Percentiles rank a stretch among this genome's conserved stretches.
These are phyloP conservation scores for Diplodus puntazzo DNA, from an alignment of 2,797 vertebrate species.

Conservation along the genomic window DNA sequence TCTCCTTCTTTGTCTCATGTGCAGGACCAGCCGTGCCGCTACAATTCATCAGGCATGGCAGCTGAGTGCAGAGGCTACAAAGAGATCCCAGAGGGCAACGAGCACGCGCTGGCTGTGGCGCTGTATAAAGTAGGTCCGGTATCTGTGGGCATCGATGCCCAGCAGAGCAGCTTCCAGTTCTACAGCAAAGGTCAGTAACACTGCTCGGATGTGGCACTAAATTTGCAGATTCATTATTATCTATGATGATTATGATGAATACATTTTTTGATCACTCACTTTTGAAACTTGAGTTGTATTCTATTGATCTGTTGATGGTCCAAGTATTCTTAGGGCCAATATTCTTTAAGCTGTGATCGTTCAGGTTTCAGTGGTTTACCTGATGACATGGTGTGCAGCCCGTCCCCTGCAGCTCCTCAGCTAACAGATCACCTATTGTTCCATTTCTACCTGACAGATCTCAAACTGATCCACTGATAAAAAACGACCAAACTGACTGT, in stretches of 20 bases:
- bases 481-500: neutral
- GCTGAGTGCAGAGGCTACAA: slow-evolving; percentile 89
- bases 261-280: neutral
- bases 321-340: neutral
- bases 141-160: slow-evolving; percentile 93
- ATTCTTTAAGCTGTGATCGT: neutral
- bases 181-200: slow-evolving; percentile 90
- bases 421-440: neutral
- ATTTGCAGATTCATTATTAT: neutral
- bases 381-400: neutral
- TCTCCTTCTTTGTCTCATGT: neutral
- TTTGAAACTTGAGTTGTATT: neutral
- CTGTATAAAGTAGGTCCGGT: slow-evolving; percentile 90
- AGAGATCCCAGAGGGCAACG: slow-evolving; percentile 88
- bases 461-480: neutral
- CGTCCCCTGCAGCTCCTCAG: slow-evolving; percentile 1
- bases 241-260: neutral
- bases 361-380: neutral
- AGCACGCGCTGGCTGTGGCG: slow-evolving; percentile 89
- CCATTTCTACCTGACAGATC: neutral
- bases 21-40: slow-evolving; percentile 92
- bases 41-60: slow-evolving; percentile 87
- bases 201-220: fast-evolving
- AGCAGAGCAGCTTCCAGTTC: slow-evolving; percentile 91
- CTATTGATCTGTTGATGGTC: neutral